phyloP scores from a whole-genome alignment of 2,888 invertebrate species.

The Oscheius onirici region DNA sequence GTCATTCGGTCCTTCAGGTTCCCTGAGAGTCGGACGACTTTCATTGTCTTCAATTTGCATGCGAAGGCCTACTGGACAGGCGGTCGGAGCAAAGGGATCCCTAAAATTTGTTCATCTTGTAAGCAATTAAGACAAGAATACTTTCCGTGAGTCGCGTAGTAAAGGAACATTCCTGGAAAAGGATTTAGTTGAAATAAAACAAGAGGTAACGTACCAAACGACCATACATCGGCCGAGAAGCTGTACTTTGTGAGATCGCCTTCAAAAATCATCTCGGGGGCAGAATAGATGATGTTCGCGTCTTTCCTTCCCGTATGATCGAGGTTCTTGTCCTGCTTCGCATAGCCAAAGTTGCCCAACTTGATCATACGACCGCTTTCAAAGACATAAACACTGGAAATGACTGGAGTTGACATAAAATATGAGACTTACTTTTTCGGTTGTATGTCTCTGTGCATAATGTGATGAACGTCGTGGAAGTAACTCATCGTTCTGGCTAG shows the following conservation, averaged over 20 bases:
- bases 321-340: neutral
- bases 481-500: conserved; percentile 3
- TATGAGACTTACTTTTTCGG: neutral
- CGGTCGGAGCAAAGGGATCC: too few species aligned
- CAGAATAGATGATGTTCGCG: conserved; percentile 6
- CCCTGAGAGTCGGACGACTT: too few species aligned
- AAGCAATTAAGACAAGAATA: too few species aligned
- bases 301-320: neutral
- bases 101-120: too few species aligned
- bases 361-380: neutral
- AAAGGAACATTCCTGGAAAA: neutral
- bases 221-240: conserved; percentile 13
- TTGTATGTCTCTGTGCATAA: conserved; percentile 12
- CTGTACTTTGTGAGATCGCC: neutral
- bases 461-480: neutral
- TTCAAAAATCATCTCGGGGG: conserved; percentile 7
- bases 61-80: too few species aligned
- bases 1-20: too few species aligned
- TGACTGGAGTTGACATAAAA: neutral
- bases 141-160: neutral
- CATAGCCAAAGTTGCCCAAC: conserved; percentile 6
- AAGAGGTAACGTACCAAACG: neutral
- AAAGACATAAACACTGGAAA: conserved; percentile 14
- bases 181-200: neutral
- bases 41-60: too few species aligned